Evolutionary conservation across 53 echinoderm and acorn worm genomes (phyloP), one percentile per base, ranked within the genome.

Genomic region (Pentamera pediparva): DNA sequence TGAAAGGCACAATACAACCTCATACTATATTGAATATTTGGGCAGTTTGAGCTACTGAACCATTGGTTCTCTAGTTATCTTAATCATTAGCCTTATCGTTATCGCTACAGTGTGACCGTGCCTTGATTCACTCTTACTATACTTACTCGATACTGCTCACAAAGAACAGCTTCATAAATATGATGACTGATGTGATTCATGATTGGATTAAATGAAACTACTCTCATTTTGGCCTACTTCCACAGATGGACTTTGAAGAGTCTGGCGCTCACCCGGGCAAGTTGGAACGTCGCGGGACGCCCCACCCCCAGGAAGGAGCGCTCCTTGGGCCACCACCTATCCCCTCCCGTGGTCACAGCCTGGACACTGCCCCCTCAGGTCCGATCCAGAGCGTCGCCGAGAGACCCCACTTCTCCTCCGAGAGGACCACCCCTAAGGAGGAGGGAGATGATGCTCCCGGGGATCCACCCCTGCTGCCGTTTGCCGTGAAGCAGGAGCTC

Each of bases 401-500:
- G 30, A 31, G 62, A 22, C 85, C 74, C 27, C 85, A 85, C 64
- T 74, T 74, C 39, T 57, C 56, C 29, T 85, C 85, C 7, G 55
- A 65, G 35, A 79, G 56, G 18, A 27, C 4, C 19, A 45, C 17
- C 21, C 21, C 32, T 5, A 35, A 45, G 12, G 45, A 76, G 13
- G 45, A 43, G 6, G 15, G 19, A 19, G 39, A 37, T 2, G 27
- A 26, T 3, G 57, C 39, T 6, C 19, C 35, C 5, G 61, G 55
- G 31, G 41, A 24, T 15, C 22, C 65, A 19, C 57, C 40, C 38
- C 30, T 63, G 25, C 76, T 86, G 2, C 86, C 86, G 0, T 86
- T 76, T 47, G 8, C 50, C 3, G 36, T 86, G 32, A 86, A 86
- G 51, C 80, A 75, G 4, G 59, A 87, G 3, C 59, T 87, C 32